Conservation (phyloP, 2,113 vertebrate species). For the Xiphophorus maculatus region DNA sequence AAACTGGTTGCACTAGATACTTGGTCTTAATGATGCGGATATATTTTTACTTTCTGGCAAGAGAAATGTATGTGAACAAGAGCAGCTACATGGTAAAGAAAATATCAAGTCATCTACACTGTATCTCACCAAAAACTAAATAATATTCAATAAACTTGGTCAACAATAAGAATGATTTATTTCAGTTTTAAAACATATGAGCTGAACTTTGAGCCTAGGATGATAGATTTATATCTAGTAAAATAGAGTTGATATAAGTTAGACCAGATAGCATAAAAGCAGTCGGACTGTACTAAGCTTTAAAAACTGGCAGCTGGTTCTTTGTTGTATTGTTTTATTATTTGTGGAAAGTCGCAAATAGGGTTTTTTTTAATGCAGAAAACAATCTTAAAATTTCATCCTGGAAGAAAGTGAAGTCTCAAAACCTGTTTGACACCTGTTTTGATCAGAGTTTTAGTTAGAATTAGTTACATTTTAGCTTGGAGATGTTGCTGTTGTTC, state of each 20-base stretch:
- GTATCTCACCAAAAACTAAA: background rate
- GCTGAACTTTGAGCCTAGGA: background rate
- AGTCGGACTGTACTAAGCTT: no score
- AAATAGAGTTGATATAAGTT: background rate
- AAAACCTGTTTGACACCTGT: no score
- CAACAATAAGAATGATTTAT: background rate
- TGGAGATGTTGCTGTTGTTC: no score
- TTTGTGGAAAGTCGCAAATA: no score
- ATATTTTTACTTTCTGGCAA: background rate
- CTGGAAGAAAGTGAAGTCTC: no score
- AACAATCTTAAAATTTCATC: no score
- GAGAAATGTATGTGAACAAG: background rate
- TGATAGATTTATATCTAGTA: background rate
- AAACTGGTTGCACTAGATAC: background rate
- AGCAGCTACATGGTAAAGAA: background rate
- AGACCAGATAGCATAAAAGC: background rate
- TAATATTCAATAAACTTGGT: background rate
- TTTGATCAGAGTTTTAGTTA: no score
- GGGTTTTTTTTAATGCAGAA: no score
- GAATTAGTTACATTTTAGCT: no score
- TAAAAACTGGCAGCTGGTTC: no score
- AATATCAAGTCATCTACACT: background rate
- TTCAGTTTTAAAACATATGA: background rate
- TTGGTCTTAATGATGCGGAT: background rate
- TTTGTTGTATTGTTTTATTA: no score